A percentile compares a stretch with the other conserved stretches of the same genome.
Evolutionary conservation across 2,888 invertebrate genomes (phyloP).

Genomic region (Marasmarcha lunaedactyla): DNA sequence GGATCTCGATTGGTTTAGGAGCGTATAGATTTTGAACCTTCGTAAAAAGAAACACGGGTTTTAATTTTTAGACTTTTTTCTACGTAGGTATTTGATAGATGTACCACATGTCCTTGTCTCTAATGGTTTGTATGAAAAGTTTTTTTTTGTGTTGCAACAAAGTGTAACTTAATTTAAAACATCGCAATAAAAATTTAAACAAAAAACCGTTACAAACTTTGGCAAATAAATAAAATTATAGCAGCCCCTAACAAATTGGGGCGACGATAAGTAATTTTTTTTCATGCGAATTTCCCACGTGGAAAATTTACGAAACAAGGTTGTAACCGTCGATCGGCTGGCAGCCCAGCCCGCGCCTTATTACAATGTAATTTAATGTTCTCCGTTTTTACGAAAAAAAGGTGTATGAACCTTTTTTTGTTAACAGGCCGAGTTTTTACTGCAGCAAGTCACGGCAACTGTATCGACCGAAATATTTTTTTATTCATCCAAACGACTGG

Average conservation of each 20-base stretch:
- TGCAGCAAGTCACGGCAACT: slow-evolving; percentile 52
- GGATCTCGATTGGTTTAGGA: too few species aligned
- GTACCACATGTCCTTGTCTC: too few species aligned
- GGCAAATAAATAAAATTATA: slow-evolving; percentile 22
- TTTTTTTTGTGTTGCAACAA: too few species aligned
- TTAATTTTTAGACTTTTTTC: too few species aligned
- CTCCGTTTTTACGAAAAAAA: slow-evolving; percentile 32
- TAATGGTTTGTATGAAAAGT: too few species aligned
- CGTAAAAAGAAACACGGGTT: slow-evolving; percentile 20
- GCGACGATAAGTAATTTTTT: not conserved
- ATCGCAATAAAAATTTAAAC: too few species aligned
- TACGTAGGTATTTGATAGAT: too few species aligned
- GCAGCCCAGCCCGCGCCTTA: slow-evolving; percentile 48
- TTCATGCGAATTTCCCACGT: slow-evolving; percentile 56
- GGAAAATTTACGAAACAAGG: slow-evolving; percentile 44
- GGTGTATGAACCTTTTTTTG: slow-evolving; percentile 38
- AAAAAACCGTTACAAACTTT: too few species aligned
- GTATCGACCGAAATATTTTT: slow-evolving; percentile 44
- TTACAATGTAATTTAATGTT: slow-evolving; percentile 63
- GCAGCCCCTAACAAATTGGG: slow-evolving; percentile 11
- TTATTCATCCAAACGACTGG: not conserved
- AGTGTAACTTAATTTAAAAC: too few species aligned
- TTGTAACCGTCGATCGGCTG: slow-evolving; percentile 44
- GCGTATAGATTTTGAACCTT: too few species aligned
- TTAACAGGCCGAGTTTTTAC: slow-evolving; percentile 50